phyloP scores from a whole-genome alignment of 2,888 invertebrate species.

The Pammene aurita region DNA sequence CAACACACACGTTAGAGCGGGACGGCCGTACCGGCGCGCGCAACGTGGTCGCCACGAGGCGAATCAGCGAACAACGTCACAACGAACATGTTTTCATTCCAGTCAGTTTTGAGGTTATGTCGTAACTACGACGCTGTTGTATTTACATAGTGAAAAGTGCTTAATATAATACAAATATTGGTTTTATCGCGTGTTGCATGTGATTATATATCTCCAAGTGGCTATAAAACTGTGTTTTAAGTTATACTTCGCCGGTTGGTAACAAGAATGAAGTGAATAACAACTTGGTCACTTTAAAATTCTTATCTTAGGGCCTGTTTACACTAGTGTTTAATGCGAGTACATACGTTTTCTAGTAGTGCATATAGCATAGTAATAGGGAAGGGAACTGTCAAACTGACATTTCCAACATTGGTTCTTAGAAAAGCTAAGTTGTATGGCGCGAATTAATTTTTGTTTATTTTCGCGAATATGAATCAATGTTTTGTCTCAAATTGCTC shows the following conservation, averaged over 20 bases:
- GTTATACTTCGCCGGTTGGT: background rate
- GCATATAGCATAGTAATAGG: too few species aligned
- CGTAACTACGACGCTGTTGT: slow-evolving; percentile 40
- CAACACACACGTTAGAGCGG: slow-evolving; percentile 44
- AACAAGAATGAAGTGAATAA: background rate
- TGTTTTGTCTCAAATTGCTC: too few species aligned
- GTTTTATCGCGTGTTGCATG: background rate
- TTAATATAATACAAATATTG: background rate
- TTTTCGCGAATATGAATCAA: too few species aligned
- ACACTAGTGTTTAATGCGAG: too few species aligned
- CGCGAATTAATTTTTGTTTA: too few species aligned
- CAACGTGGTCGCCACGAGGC: slow-evolving; percentile 68
- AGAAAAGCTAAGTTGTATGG: too few species aligned
- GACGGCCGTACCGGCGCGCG: slow-evolving; percentile 58
- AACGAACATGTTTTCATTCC: slow-evolving; percentile 18
- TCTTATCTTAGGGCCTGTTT: background rate
- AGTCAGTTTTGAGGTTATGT: slow-evolving; percentile 67
- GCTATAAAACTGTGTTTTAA: background rate
- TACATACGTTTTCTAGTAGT: too few species aligned
- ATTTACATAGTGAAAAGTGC: slow-evolving; percentile 25
- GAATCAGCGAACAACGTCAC: too few species aligned
- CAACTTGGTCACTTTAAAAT: too few species aligned
- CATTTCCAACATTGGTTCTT: too few species aligned
- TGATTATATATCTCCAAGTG: slow-evolving; percentile 7
- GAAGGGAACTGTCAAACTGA: too few species aligned